A percentile compares a stretch with the other conserved stretches of the same genome.
Evolutionary conservation across 2,797 vertebrate genomes (phyloP).

Genomic region (Brotula barbata): DNA sequence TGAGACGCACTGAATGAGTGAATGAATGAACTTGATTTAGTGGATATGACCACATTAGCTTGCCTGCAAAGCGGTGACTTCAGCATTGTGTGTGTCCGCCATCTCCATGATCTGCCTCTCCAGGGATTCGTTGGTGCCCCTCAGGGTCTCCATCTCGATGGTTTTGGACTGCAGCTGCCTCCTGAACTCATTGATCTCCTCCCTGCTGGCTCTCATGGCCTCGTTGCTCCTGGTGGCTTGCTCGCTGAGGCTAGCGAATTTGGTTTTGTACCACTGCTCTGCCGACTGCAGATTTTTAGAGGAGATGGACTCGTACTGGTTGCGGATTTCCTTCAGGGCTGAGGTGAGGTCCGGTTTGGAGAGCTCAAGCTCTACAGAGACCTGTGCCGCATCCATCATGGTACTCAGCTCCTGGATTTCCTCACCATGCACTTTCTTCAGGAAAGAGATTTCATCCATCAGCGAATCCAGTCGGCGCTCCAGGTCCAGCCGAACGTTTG

Average conservation of each 20-base stretch:
- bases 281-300: conserved; percentile 91
- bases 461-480: conserved; percentile 87
- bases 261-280: conserved; percentile 93
- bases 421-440: conserved; percentile 88
- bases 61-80: conserved; percentile 86
- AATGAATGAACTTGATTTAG: no score
- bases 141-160: conserved; percentile 89
- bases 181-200: conserved; percentile 91
- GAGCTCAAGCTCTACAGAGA: conserved; percentile 81
- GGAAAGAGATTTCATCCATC: conserved; percentile 86
- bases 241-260: conserved; percentile 87
- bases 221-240: conserved; percentile 88
- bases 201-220: conserved; percentile 86
- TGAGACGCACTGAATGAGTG: no score
- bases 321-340: conserved; percentile 89
- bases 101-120: conserved; percentile 90
- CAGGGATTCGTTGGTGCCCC: conserved; percentile 89
- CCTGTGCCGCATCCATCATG: conserved; percentile 82
- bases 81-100: conserved; percentile 86
- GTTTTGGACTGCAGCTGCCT: conserved; percentile 91
- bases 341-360: conserved; percentile 86
- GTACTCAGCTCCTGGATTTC: conserved; percentile 87
- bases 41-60: no score
- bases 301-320: conserved; percentile 89
- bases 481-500: conserved; percentile 85